phyloP scores from a whole-genome alignment of 2,113 vertebrate genomes.

The Larimichthys polyactis region DNA sequence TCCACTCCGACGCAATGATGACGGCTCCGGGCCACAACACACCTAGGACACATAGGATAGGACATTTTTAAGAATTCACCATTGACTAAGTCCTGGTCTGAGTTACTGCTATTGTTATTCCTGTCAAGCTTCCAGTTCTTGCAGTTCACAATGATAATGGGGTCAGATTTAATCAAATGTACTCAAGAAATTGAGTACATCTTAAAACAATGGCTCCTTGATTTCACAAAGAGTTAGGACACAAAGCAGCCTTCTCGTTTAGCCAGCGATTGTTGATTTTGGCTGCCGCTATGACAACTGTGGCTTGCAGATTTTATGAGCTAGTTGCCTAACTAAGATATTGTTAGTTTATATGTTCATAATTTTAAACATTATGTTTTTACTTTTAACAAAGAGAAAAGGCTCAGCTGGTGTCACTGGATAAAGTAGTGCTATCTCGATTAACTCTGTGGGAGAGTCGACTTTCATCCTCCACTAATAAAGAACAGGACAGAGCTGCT shows the following conservation, averaged over 20 bases:
- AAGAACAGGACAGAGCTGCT: not conserved
- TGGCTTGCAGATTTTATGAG: not conserved
- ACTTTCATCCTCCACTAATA: not conserved
- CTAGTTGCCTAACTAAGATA: not conserved
- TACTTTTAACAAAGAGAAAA: not conserved
- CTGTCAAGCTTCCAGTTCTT: not conserved
- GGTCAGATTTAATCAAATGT: not conserved
- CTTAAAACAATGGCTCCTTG: not conserved
- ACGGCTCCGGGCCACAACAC: constrained; percentile 87
- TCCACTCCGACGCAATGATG: constrained; percentile 99
- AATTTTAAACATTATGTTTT: not conserved
- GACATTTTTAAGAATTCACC: not conserved
- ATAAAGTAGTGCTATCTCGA: not conserved
- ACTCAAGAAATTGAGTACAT: not conserved
- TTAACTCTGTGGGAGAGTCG: not conserved
- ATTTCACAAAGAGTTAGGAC: not conserved
- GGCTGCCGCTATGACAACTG: not conserved
- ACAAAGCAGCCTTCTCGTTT: not conserved
- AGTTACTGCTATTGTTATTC: not conserved
- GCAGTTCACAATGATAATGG: not conserved
- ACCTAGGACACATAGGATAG: constrained; percentile 54
- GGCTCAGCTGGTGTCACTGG: not conserved
- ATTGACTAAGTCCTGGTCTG: not conserved
- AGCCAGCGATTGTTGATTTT: not conserved
- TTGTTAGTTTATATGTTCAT: not conserved